Base-by-base conservation (phyloP, 2,113 vertebrate species). In the Myodes glareolus region DNA sequence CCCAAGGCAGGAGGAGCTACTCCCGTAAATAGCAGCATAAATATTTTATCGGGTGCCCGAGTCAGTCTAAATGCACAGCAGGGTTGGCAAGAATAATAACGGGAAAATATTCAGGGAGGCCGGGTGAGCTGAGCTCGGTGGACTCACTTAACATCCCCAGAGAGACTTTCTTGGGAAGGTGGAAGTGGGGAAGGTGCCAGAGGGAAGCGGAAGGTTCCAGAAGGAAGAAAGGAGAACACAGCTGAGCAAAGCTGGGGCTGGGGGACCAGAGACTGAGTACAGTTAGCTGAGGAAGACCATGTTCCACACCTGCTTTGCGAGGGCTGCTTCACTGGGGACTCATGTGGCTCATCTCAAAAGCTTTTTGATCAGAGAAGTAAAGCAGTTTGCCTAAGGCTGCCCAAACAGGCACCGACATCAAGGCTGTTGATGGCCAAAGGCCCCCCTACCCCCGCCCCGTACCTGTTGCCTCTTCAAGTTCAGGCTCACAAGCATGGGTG, bases 21-120 rank as follows among this genome's bases (percentile, higher is more conserved):
- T 97, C 55, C 97, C 93, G 94, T 97, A 98, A 97, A 98, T 97
- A 97, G 97, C 16, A 0, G 91, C 94, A 97, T 98, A 97, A 97
- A 98, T 98, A 98, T 98, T 97, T 98, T 95, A 98, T 97, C 93
- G 50, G 75, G 94, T 96, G 89, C 97, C 93, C 94, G 65, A 97
- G 97, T 97, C 47, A 0, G 92, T 90, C 96, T 97, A 95, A 97
- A 95, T 91, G 85, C 82, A 92, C n/a, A 1, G 94, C 36, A 33
- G 92, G 93, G 95, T 65, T 97, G 96, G 95, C 72, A 90, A 90
- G 97, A 97, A 97, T 97, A 94, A 96, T 76, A 97, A 95, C 89
- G 87, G 96, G 86, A 88, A 73, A 92, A 63, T 50, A 42, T 84
- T 78, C 47, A 29, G 75, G 88, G 95, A 50, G 75, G 72, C 39